Conservation (phyloP, 2,113 vertebrate species). For the Formicarius rufipectus region DNA sequence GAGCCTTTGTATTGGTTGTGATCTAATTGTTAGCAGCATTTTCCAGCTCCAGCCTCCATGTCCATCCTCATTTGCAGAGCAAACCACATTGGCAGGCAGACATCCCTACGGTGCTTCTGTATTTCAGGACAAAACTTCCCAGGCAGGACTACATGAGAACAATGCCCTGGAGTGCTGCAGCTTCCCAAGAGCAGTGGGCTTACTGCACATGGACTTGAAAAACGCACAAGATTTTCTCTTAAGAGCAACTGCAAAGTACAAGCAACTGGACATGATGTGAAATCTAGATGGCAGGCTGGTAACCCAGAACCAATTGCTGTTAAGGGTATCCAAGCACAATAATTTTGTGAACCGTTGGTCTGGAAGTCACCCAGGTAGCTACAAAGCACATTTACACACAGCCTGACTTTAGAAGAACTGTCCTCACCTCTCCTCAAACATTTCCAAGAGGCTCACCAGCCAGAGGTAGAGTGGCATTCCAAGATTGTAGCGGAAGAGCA, state of each 20-base stretch:
- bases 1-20: not conserved
- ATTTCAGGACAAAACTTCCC: not conserved
- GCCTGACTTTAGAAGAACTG: not conserved
- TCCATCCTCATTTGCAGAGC: not conserved
- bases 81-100: not conserved
- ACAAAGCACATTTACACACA: not conserved
- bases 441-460: slow-evolving; percentile 64
- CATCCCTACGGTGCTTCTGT: not conserved
- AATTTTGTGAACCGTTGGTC: not conserved
- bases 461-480: slow-evolving; percentile 80
- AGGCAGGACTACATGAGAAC: not conserved
- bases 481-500: slow-evolving; percentile 79
- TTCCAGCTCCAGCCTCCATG: not conserved
- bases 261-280: not conserved
- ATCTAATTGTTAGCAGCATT: not conserved
- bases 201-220: not conserved
- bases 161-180: not conserved
- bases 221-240: not conserved
- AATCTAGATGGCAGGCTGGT: not conserved
- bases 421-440: slow-evolving; percentile 63
- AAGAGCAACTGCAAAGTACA: not conserved
- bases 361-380: not conserved
- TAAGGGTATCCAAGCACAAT: not conserved
- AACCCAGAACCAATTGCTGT: not conserved
- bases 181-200: not conserved